Percentiles rank a stretch among this genome's conserved stretches.
Evolutionary conservation across 2,113 vertebrate species (phyloP).

Genomic region (Genyomyrus donnyi): DNA sequence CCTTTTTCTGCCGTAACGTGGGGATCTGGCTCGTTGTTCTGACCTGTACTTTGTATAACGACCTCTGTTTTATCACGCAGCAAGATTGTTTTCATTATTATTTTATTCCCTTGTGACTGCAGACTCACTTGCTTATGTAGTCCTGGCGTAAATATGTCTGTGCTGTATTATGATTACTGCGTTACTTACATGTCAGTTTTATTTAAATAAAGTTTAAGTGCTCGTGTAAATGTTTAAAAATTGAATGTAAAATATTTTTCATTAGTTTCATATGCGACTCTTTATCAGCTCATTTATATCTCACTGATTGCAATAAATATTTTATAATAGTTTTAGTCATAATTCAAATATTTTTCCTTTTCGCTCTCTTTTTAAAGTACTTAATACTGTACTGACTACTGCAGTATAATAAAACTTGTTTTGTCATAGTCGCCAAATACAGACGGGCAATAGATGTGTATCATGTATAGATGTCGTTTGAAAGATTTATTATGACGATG

Average conservation of each 20-base stretch:
- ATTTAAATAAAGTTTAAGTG: background rate
- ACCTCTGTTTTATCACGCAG: background rate
- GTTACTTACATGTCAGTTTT: background rate
- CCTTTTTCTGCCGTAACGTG: background rate
- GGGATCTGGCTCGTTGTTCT: background rate
- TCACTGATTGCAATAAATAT: background rate
- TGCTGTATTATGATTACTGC: background rate
- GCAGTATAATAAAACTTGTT: background rate
- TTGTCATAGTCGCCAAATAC: background rate
- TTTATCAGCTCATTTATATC: background rate
- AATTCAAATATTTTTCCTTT: background rate
- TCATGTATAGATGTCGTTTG: background rate
- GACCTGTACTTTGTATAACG: background rate
- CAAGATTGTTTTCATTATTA: background rate
- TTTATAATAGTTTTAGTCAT: background rate
- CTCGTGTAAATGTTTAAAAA: background rate
- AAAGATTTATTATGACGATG: background rate
- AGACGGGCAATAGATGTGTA: background rate
- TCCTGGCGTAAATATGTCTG: background rate
- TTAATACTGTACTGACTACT: background rate
- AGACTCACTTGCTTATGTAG: background rate
- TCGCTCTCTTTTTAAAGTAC: background rate
- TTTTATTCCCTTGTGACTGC: background rate
- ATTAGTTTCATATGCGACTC: background rate
- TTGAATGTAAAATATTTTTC: background rate